A percentile compares a stretch with the other conserved stretches of the same genome.
Evolutionary conservation across 2,113 vertebrate species (phyloP).

Genomic region (Rhea pennata): DNA sequence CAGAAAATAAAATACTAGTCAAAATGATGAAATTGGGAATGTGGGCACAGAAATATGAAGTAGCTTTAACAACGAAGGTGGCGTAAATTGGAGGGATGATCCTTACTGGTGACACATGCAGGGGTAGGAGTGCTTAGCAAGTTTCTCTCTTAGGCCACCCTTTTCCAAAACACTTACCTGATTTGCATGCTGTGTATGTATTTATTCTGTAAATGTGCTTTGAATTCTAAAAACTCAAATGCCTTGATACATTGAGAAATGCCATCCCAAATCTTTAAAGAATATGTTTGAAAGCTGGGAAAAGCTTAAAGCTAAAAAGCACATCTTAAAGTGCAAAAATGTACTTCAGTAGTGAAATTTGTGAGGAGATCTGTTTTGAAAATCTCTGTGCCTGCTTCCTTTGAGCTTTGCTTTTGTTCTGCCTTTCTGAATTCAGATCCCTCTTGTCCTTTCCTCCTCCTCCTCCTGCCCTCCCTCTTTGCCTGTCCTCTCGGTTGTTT

Average conservation of each 20-base stretch:
- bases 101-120: background rate
- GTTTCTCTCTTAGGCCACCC: background rate
- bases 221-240: background rate
- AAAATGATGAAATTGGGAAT: background rate
- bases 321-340: background rate
- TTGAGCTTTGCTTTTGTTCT: conserved; percentile 57
- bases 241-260: conserved; percentile 25
- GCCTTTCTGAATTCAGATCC: conserved; percentile 63
- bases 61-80: background rate
- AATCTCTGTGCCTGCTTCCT: conserved; percentile 18
- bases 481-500: conserved; percentile 49
- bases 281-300: background rate
- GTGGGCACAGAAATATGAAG: background rate
- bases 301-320: background rate
- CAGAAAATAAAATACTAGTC: background rate
- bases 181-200: background rate
- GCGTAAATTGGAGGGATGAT: background rate
- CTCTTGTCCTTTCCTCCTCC: background rate
- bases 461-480: background rate
- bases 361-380: background rate
- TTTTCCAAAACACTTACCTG: background rate
- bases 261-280: background rate
- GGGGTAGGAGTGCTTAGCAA: background rate
- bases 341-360: background rate
- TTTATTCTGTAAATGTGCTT: background rate